Evolutionary conservation across 2,113 vertebrate species (phyloP).

Genomic region (Hippocampus abdominalis): DNA sequence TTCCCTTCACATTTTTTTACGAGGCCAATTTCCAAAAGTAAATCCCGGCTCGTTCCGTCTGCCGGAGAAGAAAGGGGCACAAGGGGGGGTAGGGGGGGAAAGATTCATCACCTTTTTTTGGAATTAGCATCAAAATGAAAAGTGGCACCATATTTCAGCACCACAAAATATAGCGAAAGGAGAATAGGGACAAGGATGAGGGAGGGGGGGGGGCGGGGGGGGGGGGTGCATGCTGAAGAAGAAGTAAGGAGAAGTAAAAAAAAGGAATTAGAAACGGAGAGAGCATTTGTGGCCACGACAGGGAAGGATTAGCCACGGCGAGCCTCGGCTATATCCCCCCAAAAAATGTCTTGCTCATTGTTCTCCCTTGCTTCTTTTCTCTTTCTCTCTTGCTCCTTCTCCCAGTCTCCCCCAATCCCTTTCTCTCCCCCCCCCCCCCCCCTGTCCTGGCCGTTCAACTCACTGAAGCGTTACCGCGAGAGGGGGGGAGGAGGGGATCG

Average conservation of each 20-base stretch:
- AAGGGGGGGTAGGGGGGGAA: constrained; percentile 72
- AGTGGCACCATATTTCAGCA: constrained; percentile 72
- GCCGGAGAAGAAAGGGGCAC: constrained; percentile 58
- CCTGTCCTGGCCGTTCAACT: constrained; percentile 68
- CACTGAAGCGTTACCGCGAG: constrained; percentile 73
- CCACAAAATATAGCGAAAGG: constrained; percentile 39
- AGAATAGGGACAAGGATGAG: constrained; percentile 57
- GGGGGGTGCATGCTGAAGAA: constrained; percentile 55
- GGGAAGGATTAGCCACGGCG: constrained; percentile 74
- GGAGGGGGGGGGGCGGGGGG: constrained; percentile 25
- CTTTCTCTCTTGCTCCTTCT: constrained; percentile 28
- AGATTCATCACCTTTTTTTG: constrained; percentile 81
- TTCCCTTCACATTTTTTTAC: constrained; percentile 48
- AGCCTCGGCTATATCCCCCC: constrained; percentile 78
- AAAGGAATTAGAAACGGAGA: constrained; percentile 55
- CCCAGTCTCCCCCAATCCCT: constrained; percentile 39
- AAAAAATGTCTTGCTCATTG: constrained; percentile 80
- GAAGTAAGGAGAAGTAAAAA: constrained; percentile 46
- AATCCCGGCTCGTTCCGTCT: constrained; percentile 61
- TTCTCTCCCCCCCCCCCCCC: constrained; percentile 56
- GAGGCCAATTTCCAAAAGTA: constrained; percentile 66
- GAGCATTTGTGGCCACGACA: constrained; percentile 71
- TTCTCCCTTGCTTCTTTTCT: constrained; percentile 63
- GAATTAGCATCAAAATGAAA: constrained; percentile 82
- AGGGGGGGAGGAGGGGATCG: constrained; percentile 42